Evolutionary conservation across 2,888 invertebrate species (phyloP), one percentile per base, ranked within the genome.

Genomic region (Drosophila nigritarsus): DNA sequence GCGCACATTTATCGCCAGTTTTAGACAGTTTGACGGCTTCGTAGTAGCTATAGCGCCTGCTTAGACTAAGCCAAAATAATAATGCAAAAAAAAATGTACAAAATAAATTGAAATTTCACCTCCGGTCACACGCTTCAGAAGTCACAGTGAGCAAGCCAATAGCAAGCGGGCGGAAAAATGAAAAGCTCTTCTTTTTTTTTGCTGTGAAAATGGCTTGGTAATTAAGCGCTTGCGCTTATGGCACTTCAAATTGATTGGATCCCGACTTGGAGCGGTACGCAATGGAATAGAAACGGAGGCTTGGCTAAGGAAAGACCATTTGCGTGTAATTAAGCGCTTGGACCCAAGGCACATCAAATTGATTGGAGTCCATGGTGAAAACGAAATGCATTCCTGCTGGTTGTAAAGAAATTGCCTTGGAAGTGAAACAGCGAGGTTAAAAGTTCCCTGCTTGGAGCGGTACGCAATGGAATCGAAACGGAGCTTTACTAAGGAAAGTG

Each of bases 91-190:
- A 45, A 45, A 24, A 4, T 15, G 15, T 8, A 20, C 15, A 24
- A 45, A 45, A 45, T 45, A 45, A 45, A 45, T 45, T 75, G 73
- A 81, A 83, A 83, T 87, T 87, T 87, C 87, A 87, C 87, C 88
- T 87, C 88, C 88, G 88, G 87, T 88, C 87, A 88, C 78, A 87
- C 85, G 87, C 83, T 83, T 75, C 80, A 87, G 69, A 73, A 86
- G 84, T 82, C 70, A 86, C 76, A 80, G 60, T 62, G 54, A 62
- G 56, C 51, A 40, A 65, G 54, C 59, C 48, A 24, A 45, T 24
- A 24, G 55, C 66, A 65, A 65, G 30, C 30, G 48, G 34, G 42
- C 50, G 40, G 49, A 55, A 50, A 65, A 73, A 64, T 58, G 51
- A 72, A 78, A 71, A 76, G 53, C 60, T 61, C 80, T 64, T 27